Conservation (phyloP, 2,888 invertebrate genomes). For the Eristalinus aeneus region DNA sequence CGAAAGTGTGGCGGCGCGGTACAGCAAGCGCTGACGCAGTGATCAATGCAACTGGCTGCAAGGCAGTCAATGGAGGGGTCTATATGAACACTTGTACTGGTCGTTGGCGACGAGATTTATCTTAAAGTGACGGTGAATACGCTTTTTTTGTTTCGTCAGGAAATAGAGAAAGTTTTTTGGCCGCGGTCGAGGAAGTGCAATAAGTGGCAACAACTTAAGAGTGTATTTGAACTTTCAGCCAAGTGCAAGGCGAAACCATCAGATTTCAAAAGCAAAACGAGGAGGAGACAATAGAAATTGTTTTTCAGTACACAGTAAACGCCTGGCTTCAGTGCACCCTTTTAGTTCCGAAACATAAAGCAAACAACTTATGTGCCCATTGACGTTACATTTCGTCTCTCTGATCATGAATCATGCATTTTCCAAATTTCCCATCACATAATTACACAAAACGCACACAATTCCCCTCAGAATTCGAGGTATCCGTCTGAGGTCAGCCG, state of each 20-base stretch:
- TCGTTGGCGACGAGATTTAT: not conserved
- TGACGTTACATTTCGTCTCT: not conserved
- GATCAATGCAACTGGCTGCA: conserved; percentile 52
- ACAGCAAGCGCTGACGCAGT: conserved; percentile 3
- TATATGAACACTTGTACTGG: not conserved
- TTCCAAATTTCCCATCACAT: not conserved
- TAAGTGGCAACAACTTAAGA: not conserved
- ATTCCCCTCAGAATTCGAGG: not conserved
- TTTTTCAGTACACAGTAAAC: no score
- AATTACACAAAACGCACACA: not conserved
- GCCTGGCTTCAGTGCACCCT: not conserved
- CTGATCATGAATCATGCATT: no score
- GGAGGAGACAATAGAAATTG: not conserved
- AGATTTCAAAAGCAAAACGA: not conserved
- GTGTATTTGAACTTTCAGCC: no score
- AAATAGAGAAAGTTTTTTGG: conserved; percentile 41
- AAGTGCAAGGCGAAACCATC: not conserved
- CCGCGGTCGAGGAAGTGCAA: not conserved
- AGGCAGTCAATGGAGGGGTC: not conserved
- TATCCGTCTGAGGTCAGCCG: not conserved
- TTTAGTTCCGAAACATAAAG: not conserved
- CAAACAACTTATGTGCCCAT: not conserved
- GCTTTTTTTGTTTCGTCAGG: not conserved
- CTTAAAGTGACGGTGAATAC: not conserved
- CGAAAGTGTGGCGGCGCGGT: conserved; percentile 21